Percentiles rank a stretch among this genome's conserved stretches.
phyloP scores from a whole-genome alignment of 2,113 vertebrate genomes.

The Craseonycteris thonglongyai region DNA sequence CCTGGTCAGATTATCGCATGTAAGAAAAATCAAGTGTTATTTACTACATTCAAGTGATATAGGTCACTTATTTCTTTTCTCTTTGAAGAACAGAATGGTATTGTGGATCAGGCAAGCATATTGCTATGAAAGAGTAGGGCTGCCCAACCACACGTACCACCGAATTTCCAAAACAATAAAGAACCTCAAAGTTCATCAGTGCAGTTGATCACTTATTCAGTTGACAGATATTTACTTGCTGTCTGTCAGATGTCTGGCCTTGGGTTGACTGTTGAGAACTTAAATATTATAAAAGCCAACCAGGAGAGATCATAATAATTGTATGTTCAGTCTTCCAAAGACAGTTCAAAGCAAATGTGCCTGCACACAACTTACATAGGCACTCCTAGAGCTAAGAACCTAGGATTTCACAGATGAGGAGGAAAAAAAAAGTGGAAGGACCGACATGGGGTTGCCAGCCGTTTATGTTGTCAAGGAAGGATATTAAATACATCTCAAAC shows the following conservation, averaged over 20 bases:
- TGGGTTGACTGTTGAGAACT: not conserved
- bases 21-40: not conserved
- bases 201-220: not conserved
- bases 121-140: not conserved
- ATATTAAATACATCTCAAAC: not conserved
- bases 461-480: not conserved
- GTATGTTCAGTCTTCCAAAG: not conserved
- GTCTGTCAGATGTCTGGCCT: too few species aligned
- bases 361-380: not conserved
- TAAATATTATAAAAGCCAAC: not conserved
- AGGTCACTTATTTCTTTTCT: not conserved
- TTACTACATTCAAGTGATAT: not conserved
- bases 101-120: not conserved
- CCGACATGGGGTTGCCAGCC: not conserved
- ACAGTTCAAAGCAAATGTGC: not conserved
- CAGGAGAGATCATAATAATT: not conserved
- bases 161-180: not conserved
- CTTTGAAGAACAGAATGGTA: not conserved
- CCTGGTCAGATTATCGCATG: not conserved
- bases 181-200: not conserved
- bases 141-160: not conserved
- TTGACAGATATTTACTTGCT: not conserved
- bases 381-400: not conserved
- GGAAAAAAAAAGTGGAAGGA: not conserved
- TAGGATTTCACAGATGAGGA: not conserved